phyloP scores from a whole-genome alignment of 2,888 invertebrate species.

The Sinhomidia bicolor region DNA sequence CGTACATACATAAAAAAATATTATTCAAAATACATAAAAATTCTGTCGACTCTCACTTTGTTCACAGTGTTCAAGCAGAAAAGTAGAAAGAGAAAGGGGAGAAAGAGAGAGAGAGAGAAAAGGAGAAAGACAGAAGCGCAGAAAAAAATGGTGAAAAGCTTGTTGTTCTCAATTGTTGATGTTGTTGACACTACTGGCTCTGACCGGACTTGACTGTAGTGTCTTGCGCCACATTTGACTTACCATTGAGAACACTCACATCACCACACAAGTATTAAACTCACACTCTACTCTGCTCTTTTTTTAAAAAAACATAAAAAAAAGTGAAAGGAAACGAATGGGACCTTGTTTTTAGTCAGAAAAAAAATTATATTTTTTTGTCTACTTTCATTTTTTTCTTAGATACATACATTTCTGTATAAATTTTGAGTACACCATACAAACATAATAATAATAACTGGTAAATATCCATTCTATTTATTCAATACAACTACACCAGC shows the following conservation, averaged over 20 bases:
- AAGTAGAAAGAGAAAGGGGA: no score
- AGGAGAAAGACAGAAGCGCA: no score
- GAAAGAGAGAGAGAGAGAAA: no score
- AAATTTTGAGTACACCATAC: not conserved
- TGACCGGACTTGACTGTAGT: not conserved
- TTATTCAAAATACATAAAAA: constrained; percentile 6
- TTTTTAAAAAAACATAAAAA: not conserved
- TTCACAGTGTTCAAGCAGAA: not conserved
- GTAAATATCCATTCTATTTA: constrained; percentile 8
- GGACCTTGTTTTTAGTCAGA: not conserved
- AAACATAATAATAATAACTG: not conserved
- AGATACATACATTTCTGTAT: no score
- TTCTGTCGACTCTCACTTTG: constrained; percentile 5
- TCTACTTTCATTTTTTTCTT: not conserved
- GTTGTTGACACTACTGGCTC: constrained; percentile 10
- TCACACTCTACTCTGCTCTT: not conserved
- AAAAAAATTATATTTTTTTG: not conserved
- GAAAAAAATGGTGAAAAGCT: constrained; percentile 23
- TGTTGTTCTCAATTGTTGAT: constrained; percentile 16
- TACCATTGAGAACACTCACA: not conserved
- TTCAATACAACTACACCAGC: not conserved
- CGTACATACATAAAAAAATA: not conserved
- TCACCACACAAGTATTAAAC: no score
- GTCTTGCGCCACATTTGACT: not conserved
- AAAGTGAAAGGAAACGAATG: not conserved